Base-by-base conservation (phyloP, 2,888 invertebrate genomes). In the Thalpophila matura region DNA sequence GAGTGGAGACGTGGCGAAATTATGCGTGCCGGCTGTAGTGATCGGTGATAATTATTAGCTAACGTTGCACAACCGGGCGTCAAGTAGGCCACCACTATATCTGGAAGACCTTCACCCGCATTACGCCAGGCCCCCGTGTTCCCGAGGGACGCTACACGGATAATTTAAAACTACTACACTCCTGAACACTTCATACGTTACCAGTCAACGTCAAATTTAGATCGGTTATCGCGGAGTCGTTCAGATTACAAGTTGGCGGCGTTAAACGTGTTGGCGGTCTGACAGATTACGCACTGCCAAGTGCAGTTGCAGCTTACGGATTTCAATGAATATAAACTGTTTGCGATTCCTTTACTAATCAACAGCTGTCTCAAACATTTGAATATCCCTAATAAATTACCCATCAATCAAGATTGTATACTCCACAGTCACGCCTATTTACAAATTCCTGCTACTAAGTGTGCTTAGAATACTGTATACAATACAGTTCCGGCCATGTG, bases 41-140 rank as follows among this genome's bases (percentile, higher is more conserved):
- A 71, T 80, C 80, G 77, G 75, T 55, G 56, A 82, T 76, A n/a
- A n/a, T n/a, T n/a, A 79, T 80, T 78, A 74, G 80, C 77, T 74
- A 70, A 77, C 77, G 82, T 94, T 94, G 87, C 91, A 91, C 89
- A 92, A 93, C 79, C 79, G 76, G 75, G 84, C 85, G 84, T 86
- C 81, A 90, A 85, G 86, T 91, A 86, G 91, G 90, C 65, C 93
- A 85, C 62, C 75, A 85, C 91, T 94, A 94, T 90, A 92, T 90
- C 89, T 86, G 91, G 91, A 88, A 86, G 93, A 94, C 94, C 94
- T 94, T 94, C 93, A 94, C 94, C 94, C 84, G 90, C 82, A 90
- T 91, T 84, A 82, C 81, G 69, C 80, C 69, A 73, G 80, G 83
- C 81, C 83, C 83, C 81, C 86, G 83, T 75, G 76, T 69, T 89